Evolutionary conservation across 2,113 vertebrate species (phyloP).

Genomic region (Leptobrachium leishanense): DNA sequence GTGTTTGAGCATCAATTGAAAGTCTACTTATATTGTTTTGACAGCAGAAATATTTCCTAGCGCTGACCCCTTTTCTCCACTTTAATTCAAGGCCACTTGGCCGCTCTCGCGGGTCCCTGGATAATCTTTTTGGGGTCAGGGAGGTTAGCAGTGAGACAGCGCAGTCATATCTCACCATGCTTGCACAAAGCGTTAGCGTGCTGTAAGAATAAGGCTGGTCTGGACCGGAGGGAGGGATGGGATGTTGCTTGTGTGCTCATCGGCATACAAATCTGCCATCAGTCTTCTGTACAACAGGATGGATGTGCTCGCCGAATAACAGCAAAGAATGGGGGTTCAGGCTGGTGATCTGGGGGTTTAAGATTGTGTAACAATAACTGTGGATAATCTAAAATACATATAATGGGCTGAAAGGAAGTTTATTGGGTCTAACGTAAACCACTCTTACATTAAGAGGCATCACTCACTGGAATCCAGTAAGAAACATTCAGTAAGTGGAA

Average conservation of each 20-base stretch:
- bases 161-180: constrained; percentile 26
- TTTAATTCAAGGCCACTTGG: constrained; percentile 42
- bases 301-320: not conserved
- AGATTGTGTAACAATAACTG: too few relatives aligned
- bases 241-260: not conserved
- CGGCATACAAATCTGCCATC: constrained; percentile 27
- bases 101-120: constrained; percentile 29
- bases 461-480: too few relatives aligned
- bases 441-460: too few relatives aligned
- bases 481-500: too few relatives aligned
- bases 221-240: not conserved
- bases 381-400: too few relatives aligned
- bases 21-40: constrained; percentile 33
- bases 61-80: constrained; percentile 31
- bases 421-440: too few relatives aligned
- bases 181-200: not conserved
- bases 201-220: not conserved
- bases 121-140: constrained; percentile 43
- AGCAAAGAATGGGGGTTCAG: too few relatives aligned
- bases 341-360: too few relatives aligned
- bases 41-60: constrained; percentile 47
- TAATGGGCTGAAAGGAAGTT: too few relatives aligned
- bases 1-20: constrained; percentile 26
- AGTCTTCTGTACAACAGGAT: constrained; percentile 6
- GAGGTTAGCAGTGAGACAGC: constrained; percentile 34